Base-by-base conservation (phyloP, 2,797 vertebrate species). In the Glyptemys insculpta region DNA sequence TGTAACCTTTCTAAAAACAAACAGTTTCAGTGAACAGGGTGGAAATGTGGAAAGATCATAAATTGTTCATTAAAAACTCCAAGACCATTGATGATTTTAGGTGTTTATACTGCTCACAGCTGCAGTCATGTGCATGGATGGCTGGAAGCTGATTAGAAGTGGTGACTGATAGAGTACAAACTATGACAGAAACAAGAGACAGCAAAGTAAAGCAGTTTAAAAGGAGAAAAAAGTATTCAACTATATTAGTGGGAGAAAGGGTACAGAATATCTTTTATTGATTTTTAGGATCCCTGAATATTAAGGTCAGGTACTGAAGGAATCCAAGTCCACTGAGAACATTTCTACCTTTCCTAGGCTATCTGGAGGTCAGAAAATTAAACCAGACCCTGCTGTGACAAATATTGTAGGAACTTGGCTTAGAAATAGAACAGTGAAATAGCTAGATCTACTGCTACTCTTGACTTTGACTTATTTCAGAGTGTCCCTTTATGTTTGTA, bases 81-180 rank as follows among this genome's bases (percentile, higher is more conserved):
- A 65, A 65, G 34, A n/a, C 34, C 34, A n/a, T 18, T 2, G n/a
- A 23, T 72, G 65, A 37, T 19, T 37, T 18, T 74, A 44, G 0
- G 3, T 29, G 18, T 68, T 68, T 86, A 62, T 91, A 86, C 12
- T 88, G 5, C 18, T 80, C n/a, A 88, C 62, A 89, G 27, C 31
- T 80, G 41, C 37, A 74, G 41, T 74, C 21, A 34, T n/a, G 12
- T 37, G n/a, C 18, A 19, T 86, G 53, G 47, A 76, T 11, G 27
- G 5, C 49, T 85, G 29, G 88, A 76, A 84, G 68, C 6, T 83
- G 81, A 94, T 79, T 4, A 79, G 12, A 81, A 81, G 19, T 18
- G 4, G 23, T 47, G 0, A 0, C 2, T 85, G 76, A 18, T 14
- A 15, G 10, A 31, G 34, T 53, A 84, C n/a, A 21, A 1, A 1